Evolutionary conservation across 2,113 vertebrate genomes (phyloP).

Genomic region (Progne subis): DNA sequence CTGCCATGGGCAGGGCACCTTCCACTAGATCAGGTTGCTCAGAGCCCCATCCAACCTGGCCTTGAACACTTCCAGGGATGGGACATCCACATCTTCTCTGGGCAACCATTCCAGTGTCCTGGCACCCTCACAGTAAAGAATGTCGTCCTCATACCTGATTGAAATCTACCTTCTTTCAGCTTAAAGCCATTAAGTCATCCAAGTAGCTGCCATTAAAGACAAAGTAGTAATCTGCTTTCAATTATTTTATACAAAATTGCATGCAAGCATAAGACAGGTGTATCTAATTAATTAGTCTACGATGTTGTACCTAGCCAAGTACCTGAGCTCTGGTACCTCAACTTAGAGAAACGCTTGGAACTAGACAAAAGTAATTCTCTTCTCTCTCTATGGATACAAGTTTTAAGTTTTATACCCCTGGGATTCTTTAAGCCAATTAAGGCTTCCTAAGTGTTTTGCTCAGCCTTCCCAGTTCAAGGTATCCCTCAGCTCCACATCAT

Average conservation of each 20-base stretch:
- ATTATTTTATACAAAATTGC: neutral
- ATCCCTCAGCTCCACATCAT: neutral
- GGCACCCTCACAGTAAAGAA: neutral
- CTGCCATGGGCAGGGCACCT: neutral
- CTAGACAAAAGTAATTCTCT: neutral
- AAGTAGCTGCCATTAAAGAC: neutral
- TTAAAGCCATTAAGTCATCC: neutral
- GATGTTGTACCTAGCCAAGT: neutral
- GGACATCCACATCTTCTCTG: neutral
- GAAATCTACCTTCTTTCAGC: neutral
- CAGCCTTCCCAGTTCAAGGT: neutral
- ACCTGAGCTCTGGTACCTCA: neutral
- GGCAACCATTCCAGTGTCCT: fast-evolving
- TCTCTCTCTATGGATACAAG: neutral
- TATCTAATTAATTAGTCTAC: neutral
- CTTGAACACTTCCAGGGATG: too few relatives aligned
- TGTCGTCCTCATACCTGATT: neutral
- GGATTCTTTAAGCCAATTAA: neutral
- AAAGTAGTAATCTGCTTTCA: neutral
- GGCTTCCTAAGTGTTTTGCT: neutral
- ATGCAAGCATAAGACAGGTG: neutral
- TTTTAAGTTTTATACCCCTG: neutral
- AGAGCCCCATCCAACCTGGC: neutral
- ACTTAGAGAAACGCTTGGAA: neutral
- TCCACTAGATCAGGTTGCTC: neutral